A percentile compares a stretch with the other conserved stretches of the same genome.
Evolutionary conservation across 2,113 vertebrate species (phyloP).

Genomic region (Scomber colias): DNA sequence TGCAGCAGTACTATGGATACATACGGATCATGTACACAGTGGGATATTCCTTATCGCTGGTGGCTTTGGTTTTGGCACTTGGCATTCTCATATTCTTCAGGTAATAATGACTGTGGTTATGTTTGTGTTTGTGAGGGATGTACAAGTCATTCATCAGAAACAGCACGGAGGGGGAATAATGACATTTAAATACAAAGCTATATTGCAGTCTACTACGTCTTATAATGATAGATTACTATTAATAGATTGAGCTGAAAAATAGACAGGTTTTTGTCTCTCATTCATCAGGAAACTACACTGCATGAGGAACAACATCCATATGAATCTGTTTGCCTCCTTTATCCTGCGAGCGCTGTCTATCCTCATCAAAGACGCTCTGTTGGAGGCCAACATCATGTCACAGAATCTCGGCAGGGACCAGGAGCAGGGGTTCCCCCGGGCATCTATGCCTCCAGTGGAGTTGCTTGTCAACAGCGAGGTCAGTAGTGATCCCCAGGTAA

Average conservation of each 20-base stretch:
- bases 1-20: conserved; percentile 86
- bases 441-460: conserved; percentile 73
- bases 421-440: conserved; percentile 66
- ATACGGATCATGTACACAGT: conserved; percentile 94
- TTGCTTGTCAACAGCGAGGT: conserved; percentile 82
- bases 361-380: conserved; percentile 90
- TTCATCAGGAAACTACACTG: conserved; percentile 93
- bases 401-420: conserved; percentile 75
- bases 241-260: not conserved
- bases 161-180: not conserved
- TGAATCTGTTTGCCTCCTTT: conserved; percentile 97
- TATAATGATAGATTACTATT: not conserved
- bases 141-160: not conserved
- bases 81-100: conserved; percentile 93
- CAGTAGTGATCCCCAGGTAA: conserved; percentile 9
- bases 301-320: conserved; percentile 97
- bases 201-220: not conserved
- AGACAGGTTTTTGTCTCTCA: not conserved
- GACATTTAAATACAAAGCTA: not conserved
- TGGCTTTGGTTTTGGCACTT: conserved; percentile 91
- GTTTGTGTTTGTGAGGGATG: too few relatives aligned
- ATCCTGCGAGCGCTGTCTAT: conserved; percentile 92
- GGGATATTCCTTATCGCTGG: conserved; percentile 95
- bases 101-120: conserved; percentile 72
- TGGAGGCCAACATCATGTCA: conserved; percentile 73